Conservation (phyloP, 1,140 invertebrate species). For the Drosophila subpulchrella region DNA sequence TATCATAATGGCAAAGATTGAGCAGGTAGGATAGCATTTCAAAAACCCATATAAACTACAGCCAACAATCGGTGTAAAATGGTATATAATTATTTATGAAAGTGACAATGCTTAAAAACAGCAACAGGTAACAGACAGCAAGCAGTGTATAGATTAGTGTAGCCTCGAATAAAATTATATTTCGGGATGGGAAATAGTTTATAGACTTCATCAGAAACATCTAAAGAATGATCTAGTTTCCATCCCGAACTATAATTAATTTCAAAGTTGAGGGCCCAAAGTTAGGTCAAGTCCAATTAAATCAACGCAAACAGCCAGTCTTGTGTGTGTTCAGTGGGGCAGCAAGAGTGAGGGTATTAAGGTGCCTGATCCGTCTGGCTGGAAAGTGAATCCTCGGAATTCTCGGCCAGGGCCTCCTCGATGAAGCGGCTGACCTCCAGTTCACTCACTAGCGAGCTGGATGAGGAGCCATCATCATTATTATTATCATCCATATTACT, state of each 20-base stretch:
- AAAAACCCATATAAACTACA: neutral
- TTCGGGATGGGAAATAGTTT: conserved; percentile 20
- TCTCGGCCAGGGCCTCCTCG: conserved; percentile 29
- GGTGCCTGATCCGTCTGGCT: neutral
- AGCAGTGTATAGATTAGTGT: neutral
- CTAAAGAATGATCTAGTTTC: neutral
- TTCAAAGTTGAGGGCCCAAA: neutral
- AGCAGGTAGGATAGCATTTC: conserved; percentile 87
- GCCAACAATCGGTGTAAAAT: neutral
- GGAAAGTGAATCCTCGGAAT: neutral
- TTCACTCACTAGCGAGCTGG: conserved; percentile 8
- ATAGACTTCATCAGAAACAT: neutral
- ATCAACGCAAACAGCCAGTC: conserved; percentile 1
- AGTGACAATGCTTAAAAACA: conserved; percentile 13
- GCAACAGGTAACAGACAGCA: neutral
- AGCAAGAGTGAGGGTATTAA: no score
- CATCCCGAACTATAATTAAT: conserved; percentile 13
- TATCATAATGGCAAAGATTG: conserved; percentile 96
- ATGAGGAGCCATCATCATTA: conserved; percentile 3
- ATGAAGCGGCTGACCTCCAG: conserved; percentile 30
- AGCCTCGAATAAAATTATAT: conserved; percentile 5
- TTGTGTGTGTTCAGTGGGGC: neutral
- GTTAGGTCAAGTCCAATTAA: neutral
- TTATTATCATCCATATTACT: neutral
- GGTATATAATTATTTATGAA: conserved; percentile 16